A percentile compares a stretch with the other conserved stretches of the same genome.
Conservation (phyloP, 2,888 invertebrate species). For the Gnatocerus cornutus region DNA sequence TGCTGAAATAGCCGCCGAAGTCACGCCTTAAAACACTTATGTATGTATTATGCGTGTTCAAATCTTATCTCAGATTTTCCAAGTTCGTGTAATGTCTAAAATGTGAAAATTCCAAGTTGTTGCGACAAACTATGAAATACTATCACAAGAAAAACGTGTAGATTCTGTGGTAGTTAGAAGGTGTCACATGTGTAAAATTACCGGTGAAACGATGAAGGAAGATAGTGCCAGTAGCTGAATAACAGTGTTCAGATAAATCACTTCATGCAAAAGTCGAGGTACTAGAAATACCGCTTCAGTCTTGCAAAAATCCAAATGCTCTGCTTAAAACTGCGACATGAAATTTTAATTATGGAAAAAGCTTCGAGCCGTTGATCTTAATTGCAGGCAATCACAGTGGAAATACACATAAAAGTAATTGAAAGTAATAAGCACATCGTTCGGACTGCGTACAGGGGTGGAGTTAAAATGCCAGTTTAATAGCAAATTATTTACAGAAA, state of each 20-base stretch:
- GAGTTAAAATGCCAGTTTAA: constrained; percentile 54
- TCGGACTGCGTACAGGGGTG: constrained; percentile 37
- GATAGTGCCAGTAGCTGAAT: too few species aligned
- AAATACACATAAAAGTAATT: constrained; percentile 68
- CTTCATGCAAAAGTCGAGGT: not conserved
- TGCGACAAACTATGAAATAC: not conserved
- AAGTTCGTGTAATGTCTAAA: constrained; percentile 8
- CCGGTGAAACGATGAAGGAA: too few species aligned
- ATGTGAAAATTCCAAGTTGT: not conserved
- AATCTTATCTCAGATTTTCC: constrained; percentile 1
- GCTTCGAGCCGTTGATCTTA: constrained; percentile 66
- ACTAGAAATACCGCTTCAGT: not conserved
- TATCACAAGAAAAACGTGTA: too few species aligned
- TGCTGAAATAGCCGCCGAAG: not conserved
- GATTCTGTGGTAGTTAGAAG: too few species aligned
- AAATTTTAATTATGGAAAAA: constrained; percentile 68
- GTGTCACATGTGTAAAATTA: too few species aligned
- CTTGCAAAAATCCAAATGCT: not conserved
- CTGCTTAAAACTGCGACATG: constrained; percentile 29
- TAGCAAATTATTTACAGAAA: constrained; percentile 47
- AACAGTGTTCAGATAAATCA: not conserved
- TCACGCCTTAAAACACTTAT: constrained; percentile 17
- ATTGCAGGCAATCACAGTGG: constrained; percentile 67
- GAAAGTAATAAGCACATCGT: constrained; percentile 66
- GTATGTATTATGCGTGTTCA: constrained; percentile 19